phyloP scores from a whole-genome alignment of 2,797 vertebrate genomes.

The Schizopygopsis malacanthus region DNA sequence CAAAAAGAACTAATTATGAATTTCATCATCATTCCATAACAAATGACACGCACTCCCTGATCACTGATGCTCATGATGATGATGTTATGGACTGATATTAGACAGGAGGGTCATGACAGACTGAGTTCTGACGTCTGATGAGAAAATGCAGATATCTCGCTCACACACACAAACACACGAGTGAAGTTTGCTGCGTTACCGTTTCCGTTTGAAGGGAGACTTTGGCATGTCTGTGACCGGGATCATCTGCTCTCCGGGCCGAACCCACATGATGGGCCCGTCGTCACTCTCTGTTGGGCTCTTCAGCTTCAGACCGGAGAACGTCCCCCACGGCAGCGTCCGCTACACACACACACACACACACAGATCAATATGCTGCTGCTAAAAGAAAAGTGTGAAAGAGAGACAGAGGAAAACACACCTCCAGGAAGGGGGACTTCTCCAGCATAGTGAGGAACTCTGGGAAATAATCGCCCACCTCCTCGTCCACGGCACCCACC shows the following conservation, averaged over 20 bases:
- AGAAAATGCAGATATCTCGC: not conserved
- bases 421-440: conserved; percentile 95
- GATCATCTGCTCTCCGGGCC: conserved; percentile 99
- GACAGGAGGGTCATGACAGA: not conserved
- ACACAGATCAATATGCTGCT: not conserved
- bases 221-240: conserved; percentile 98
- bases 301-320: conserved; percentile 90
- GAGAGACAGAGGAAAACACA: conserved; percentile 71
- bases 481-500: conserved; percentile 97
- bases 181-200: conserved; percentile 73
- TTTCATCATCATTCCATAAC: not conserved
- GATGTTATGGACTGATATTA: not conserved
- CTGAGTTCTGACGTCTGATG: not conserved
- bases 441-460: conserved; percentile 95
- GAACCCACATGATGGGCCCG: conserved; percentile 98
- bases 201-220: conserved; percentile 98
- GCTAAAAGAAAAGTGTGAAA: not conserved
- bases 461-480: conserved; percentile 97
- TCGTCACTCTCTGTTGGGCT: conserved; percentile 94
- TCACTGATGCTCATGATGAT: not conserved
- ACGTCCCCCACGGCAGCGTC: conserved; percentile 94
- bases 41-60: not conserved
- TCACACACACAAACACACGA: not conserved
- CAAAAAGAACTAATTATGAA: not conserved
- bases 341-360: conserved; percentile 78